These are phyloP conservation scores for Limnodromus scolopaceus DNA, from an alignment of 2,797 vertebrate species.

Conservation along the genomic window DNA sequence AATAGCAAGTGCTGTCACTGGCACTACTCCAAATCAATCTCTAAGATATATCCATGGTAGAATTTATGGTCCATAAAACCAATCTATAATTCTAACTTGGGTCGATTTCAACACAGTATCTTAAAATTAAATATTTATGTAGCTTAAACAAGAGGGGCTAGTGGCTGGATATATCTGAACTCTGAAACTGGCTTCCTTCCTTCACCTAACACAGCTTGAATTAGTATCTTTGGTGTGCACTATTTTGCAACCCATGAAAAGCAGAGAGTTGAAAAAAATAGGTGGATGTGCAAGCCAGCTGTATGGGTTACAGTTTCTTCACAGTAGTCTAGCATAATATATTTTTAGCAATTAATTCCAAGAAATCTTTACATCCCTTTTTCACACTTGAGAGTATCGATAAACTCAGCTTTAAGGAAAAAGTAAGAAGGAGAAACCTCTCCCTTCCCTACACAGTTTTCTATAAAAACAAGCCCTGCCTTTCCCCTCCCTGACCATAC, in stretches of 20 bases:
- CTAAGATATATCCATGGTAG: rapidly evolving
- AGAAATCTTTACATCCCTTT: not conserved
- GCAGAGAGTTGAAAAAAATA: not conserved
- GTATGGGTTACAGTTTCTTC: not conserved
- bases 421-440: not conserved
- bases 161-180: not conserved
- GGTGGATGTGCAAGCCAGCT: not conserved
- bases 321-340: not conserved
- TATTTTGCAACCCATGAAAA: not conserved
- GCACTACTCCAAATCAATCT: not conserved
- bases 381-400: not conserved
- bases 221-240: not conserved
- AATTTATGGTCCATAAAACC: not conserved
- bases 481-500: not conserved
- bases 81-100: not conserved
- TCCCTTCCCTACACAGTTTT: not conserved
- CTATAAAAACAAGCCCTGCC: not conserved
- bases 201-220: not conserved
- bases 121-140: not conserved
- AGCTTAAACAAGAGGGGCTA: not conserved
- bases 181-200: not conserved
- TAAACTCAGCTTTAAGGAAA: not conserved
- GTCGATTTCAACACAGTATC: not conserved
- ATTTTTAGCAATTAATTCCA: not conserved
- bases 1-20: not conserved